Base-by-base conservation (phyloP, 2,888 invertebrate genomes). In the Punctoribates punctum region DNA sequence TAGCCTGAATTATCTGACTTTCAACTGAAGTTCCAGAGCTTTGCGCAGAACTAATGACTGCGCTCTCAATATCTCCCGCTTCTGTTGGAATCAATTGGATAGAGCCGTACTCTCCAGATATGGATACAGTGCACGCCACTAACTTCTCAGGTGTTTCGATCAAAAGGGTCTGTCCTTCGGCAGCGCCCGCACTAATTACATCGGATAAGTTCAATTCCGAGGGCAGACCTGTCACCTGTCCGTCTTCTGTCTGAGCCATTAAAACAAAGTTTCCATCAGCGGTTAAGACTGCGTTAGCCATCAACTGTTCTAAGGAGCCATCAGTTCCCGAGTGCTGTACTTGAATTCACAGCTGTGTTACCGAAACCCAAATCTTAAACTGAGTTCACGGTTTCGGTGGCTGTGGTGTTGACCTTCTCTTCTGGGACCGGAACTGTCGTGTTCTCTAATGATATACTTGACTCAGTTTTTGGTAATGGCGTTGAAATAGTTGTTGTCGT, bases 101-200 rank as follows among this genome's bases (percentile, higher is more conserved):
- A 20, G 73, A 29, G 54, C 74, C 74, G 74, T 74, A 70, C 70
- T 74, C 77, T 38, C 25, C 54, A 0, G 72, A 70, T 8, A 70
- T 48, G n/a, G 73, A 27, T 15, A 67, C 67, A 48, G 70, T 54
- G 38, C 77, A 77, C n/a, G 67, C 70, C 42, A 77, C 74, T 20
- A 74, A 70, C 20, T 74, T 74, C 57, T 77, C 77, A 13, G 73
- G 57, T 4, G 77, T 77, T 70, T 77, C 74, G 34, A 77, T 42
- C 9, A 74, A 72, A 29, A 76, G 51, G 23, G 76, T 73, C 34
- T 76, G 76, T 11, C 76, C 76, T 34, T 27, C 27, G 9, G 74
- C 74, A 15, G 34, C 38, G 46, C 74, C 74, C 8, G 74, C 67
- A 72, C 38, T 74, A 9, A 74, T 72, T 3, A 77, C 23, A 42